These are phyloP conservation scores for Oedothorax gibbosus DNA, from an alignment of 1,140 invertebrate species.

Conservation along the genomic window DNA sequence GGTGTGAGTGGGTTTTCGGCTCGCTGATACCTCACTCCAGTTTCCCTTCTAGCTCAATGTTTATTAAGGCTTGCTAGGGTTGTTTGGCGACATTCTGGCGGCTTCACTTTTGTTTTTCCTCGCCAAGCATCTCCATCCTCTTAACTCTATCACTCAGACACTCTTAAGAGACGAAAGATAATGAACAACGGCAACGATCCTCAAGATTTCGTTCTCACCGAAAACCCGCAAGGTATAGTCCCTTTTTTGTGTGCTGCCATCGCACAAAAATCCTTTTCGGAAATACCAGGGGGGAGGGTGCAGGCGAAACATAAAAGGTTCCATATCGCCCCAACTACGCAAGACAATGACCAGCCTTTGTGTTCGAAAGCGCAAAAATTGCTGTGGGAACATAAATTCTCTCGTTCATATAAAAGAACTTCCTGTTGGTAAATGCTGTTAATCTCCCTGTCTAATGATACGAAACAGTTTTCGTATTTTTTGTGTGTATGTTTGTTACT, in stretches of 20 bases:
- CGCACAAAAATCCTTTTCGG: constrained; percentile 25
- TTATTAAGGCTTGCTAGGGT: no score
- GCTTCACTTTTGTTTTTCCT: no score
- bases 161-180: constrained; percentile 12
- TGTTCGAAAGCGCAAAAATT: constrained; percentile 32
- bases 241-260: constrained; percentile 7
- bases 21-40: no score
- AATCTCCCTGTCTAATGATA: constrained; percentile 61
- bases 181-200: constrained; percentile 4
- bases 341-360: constrained; percentile 50
- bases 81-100: no score
- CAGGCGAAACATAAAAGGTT: neutral
- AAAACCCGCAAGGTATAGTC: constrained; percentile 10
- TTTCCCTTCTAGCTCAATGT: no score
- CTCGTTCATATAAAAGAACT: constrained; percentile 54
- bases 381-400: constrained; percentile 45
- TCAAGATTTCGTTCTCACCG: constrained; percentile 1
- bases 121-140: no score
- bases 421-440: constrained; percentile 61
- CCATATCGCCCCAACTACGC: constrained; percentile 4
- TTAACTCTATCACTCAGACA: no score
- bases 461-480: constrained; percentile 49
- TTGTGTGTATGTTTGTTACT: constrained; percentile 7
- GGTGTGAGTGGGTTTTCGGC: no score
- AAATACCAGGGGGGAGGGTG: constrained; percentile 35